Conservation (phyloP, 1,140 invertebrate species). For the Ceratina australensis region DNA sequence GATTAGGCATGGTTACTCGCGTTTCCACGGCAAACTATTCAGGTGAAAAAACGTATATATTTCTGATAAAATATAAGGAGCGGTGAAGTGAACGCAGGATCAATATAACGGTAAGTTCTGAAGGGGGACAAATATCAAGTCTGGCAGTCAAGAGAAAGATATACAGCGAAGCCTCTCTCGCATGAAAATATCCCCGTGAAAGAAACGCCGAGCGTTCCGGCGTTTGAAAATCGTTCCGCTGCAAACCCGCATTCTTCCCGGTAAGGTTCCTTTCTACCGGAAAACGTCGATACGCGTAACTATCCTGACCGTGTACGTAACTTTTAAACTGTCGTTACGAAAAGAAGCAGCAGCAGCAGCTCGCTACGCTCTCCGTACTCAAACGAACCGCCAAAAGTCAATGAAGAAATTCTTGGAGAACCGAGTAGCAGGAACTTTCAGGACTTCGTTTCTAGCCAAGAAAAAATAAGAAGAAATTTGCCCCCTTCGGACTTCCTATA, state of each 20-base stretch:
- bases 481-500: no score
- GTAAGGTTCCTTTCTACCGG: slow-evolving; percentile 11
- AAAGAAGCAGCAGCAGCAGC: not conserved
- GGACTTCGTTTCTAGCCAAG: not conserved
- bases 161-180: not conserved
- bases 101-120: no score
- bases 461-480: not conserved
- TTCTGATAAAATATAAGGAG: no score
- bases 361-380: no score
- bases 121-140: no score
- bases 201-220: not conserved
- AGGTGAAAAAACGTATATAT: no score
- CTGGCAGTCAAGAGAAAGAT: not conserved
- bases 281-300: slow-evolving; percentile 20
- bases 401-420: slow-evolving; percentile 9
- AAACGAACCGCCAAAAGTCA: not conserved
- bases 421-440: not conserved
- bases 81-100: no score
- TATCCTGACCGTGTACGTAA: slow-evolving; percentile 2
- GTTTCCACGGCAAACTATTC: no score
- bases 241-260: not conserved
- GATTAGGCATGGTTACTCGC: no score
- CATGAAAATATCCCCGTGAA: slow-evolving; percentile 21
- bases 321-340: slow-evolving; percentile 48
- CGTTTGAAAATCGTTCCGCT: slow-evolving; percentile 24